Evolutionary conservation across 2,797 vertebrate genomes (phyloP), one percentile per base, ranked within the genome.

Genomic region (Aotus griseimembra): DNA sequence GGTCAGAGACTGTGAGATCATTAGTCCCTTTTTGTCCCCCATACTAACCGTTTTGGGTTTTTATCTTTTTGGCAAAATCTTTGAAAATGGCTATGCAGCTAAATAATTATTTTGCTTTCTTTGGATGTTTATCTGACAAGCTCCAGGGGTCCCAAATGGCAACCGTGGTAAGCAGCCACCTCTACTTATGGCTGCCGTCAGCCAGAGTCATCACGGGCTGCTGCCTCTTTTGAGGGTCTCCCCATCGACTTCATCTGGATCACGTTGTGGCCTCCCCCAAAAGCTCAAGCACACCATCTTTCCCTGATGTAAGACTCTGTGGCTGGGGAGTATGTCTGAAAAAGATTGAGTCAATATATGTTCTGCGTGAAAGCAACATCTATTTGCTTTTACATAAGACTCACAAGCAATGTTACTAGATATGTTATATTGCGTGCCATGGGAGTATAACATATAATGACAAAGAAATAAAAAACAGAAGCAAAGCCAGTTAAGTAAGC

Each of bases 391-490:
- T 61, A 87, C 30, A 8, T 20, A 72, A 44, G 19, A 77, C 2
- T 8, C 20, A 73, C 5, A 48, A 84, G 72, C 33, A 88, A 67
- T 13, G n/a, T 64, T 81, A 92, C 10, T 52, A 61, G 48, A 52
- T 20, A 61, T 5, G 26, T 82, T 89, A 75, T 41, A 24, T 72
- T 33, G 57, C 26, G 12, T 26, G 10, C 76, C 72, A 70, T 0
- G 5, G 26, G 39, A 70, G 9, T 13, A 75, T 55, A 72, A 73
- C 11, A 82, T 26, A 83, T 24, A 92, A 79, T 44, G 48, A 89
- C 70, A 80, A 85, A 91, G 24, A 96, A 92, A 75, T 52, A 80
- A 11, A 88, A 93, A 82, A 79, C 61, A n/a, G 58, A 79, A 92
- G 48, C 50, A 36, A 95, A 90, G 39, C 5, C 61, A 95, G 7